phyloP scores from a whole-genome alignment of 2,797 vertebrate genomes.

The Rhynchotus rufescens region DNA sequence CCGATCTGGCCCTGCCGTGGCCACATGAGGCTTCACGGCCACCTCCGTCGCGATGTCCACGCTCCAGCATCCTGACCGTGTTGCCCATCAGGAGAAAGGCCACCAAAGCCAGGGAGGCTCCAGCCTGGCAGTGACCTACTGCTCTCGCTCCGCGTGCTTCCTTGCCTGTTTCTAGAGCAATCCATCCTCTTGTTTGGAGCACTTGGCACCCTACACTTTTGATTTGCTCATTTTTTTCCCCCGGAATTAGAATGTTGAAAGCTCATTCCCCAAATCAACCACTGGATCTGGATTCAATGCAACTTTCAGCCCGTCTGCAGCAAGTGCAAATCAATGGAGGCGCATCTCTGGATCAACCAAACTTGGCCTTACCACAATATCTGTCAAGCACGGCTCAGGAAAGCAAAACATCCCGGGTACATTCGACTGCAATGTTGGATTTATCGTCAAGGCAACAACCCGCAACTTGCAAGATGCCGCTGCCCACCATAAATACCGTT shows the following conservation, averaged over 20 bases:
- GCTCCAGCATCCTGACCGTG: not conserved
- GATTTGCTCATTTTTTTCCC: not conserved
- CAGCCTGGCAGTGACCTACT: no score
- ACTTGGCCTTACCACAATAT: not conserved
- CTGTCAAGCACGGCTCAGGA: not conserved
- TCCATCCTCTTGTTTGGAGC: not conserved
- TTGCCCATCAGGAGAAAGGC: not conserved
- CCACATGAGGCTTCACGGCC: not conserved
- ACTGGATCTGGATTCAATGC: no score
- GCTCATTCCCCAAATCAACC: not conserved
- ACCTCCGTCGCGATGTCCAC: not conserved
- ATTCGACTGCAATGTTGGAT: not conserved
- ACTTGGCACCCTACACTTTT: accelerated
- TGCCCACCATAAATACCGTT: not conserved
- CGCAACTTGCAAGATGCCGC: not conserved
- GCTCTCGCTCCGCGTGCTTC: accelerated
- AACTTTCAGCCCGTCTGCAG: not conserved
- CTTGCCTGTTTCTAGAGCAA: accelerated
- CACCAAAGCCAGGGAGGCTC: not conserved
- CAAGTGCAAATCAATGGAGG: accelerated
- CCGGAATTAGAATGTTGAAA: not conserved
- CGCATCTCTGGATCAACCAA: not conserved
- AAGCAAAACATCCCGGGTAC: accelerated
- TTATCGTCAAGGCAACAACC: conserved; percentile 2
- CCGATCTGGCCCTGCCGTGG: accelerated